Evolutionary conservation across 2,888 invertebrate genomes (phyloP).

Genomic region (Campoplex capitator): DNA sequence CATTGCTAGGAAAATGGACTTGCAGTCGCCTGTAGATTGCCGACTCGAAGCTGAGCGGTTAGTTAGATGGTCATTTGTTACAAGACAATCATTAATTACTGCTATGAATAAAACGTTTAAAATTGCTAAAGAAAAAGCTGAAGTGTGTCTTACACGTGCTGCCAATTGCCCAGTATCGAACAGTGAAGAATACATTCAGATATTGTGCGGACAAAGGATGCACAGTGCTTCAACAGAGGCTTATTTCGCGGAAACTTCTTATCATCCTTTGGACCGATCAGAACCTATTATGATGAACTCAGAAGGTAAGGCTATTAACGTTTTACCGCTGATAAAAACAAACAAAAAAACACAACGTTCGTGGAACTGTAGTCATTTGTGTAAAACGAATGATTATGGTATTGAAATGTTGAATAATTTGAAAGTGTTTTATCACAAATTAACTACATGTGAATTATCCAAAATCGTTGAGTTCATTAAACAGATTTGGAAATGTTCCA

Average conservation of each 20-base stretch:
- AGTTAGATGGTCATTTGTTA: conserved; percentile 30
- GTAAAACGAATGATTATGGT: conserved; percentile 17
- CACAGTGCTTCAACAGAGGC: conserved; percentile 23
- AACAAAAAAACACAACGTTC: neutral
- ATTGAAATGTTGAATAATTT: conserved; percentile 14
- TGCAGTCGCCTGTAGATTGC: conserved; percentile 10
- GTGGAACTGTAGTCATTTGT: conserved; percentile 24
- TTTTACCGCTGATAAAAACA: conserved; percentile 29
- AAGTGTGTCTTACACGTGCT: conserved; percentile 23
- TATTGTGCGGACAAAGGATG: conserved; percentile 20
- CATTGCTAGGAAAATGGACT: neutral
- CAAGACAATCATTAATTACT: neutral
- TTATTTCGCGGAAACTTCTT: conserved; percentile 16
- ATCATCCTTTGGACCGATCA: conserved; percentile 9
- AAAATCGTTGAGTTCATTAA: conserved; percentile 12
- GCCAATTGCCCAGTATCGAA: neutral
- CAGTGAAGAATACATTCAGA: neutral
- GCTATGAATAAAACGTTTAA: conserved; percentile 6
- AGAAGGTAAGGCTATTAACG: conserved; percentile 30
- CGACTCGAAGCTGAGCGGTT: conserved; percentile 37
- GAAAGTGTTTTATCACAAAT: conserved; percentile 6
- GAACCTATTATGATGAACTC: conserved; percentile 31
- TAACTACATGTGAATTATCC: conserved; percentile 3
- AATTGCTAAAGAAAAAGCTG: conserved; percentile 18
- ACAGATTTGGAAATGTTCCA: conserved; percentile 24